These are phyloP conservation scores for Muscicapa comitata DNA, from an alignment of 2,797 vertebrate species.

Conservation along the genomic window DNA sequence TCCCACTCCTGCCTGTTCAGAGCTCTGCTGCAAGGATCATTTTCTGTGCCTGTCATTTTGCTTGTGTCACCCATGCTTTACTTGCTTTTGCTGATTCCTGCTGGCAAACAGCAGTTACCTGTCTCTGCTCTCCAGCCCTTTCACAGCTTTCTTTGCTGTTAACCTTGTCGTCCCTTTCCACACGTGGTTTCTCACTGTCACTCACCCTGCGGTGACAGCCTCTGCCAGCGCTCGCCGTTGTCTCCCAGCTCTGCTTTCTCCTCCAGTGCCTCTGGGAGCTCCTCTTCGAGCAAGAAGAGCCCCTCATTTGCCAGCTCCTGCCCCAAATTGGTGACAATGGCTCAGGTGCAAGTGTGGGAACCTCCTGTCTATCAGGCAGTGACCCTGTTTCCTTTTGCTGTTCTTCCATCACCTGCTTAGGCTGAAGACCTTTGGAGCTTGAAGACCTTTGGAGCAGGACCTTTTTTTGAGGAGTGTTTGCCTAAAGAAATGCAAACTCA, in stretches of 20 bases:
- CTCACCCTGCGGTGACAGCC: background rate
- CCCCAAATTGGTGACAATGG: background rate
- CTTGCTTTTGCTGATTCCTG: conserved; percentile 42
- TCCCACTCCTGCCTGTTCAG: conserved; percentile 39
- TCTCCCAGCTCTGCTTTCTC: background rate
- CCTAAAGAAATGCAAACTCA: background rate
- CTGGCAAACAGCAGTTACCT: conserved; percentile 57
- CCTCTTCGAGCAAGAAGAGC: background rate
- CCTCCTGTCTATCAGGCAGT: background rate
- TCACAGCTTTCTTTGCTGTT: conserved; percentile 28
- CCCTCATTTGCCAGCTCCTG: background rate
- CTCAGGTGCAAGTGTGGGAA: fast-evolving
- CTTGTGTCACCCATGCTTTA: conserved; percentile 42
- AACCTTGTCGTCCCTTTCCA: conserved; percentile 5
- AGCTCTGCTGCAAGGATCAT: conserved; percentile 41
- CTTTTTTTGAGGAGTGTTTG: background rate
- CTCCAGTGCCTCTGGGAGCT: background rate
- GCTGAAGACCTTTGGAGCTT: background rate
- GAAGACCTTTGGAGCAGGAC: background rate
- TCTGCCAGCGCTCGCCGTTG: background rate
- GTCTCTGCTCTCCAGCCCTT: conserved; percentile 32
- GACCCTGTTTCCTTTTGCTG: background rate
- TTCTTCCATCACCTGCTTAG: background rate
- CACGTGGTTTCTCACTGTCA: background rate
- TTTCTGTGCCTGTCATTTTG: conserved; percentile 47